Percentiles rank a stretch among this genome's conserved stretches.
These are phyloP conservation scores for Linurgus olivaceus DNA, from an alignment of 2,797 vertebrate genomes.

Conservation along the genomic window DNA sequence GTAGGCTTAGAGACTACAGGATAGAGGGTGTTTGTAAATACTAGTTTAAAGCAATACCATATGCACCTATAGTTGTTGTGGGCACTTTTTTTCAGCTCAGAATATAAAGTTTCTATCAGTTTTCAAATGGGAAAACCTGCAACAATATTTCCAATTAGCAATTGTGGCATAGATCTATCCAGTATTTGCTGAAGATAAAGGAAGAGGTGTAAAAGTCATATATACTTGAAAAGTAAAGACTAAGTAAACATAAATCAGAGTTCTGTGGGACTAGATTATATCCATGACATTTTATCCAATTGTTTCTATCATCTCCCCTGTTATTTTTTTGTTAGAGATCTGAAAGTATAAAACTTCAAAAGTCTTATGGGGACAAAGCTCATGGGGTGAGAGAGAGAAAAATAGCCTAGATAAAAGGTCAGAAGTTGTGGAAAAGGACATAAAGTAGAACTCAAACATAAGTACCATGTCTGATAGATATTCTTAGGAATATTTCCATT, in stretches of 20 bases:
- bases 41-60: not conserved
- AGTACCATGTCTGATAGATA: not conserved
- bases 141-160: conserved; percentile 10
- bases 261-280: conserved; percentile 2
- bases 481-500: not conserved
- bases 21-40: not conserved
- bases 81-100: not conserved
- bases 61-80: not conserved
- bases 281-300: conserved; percentile 44
- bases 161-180: not conserved
- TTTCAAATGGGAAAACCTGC: conserved; percentile 16
- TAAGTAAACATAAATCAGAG: not conserved
- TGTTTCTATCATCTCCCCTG: conserved; percentile 35
- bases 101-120: not conserved
- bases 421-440: conserved; percentile 34
- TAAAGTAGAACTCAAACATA: conserved; percentile 21
- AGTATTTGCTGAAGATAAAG: not conserved
- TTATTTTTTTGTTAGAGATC: conserved; percentile 22
- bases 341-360: conserved; percentile 40
- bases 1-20: not conserved
- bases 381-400: conserved; percentile 5
- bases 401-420: conserved; percentile 52
- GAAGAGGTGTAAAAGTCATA: not conserved
- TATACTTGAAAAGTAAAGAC: not conserved
- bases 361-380: conserved; percentile 50